Percentiles rank a stretch among this genome's conserved stretches.
Conservation (phyloP, 2,113 vertebrate genomes). For the Ibidorhyncha struthersii region DNA sequence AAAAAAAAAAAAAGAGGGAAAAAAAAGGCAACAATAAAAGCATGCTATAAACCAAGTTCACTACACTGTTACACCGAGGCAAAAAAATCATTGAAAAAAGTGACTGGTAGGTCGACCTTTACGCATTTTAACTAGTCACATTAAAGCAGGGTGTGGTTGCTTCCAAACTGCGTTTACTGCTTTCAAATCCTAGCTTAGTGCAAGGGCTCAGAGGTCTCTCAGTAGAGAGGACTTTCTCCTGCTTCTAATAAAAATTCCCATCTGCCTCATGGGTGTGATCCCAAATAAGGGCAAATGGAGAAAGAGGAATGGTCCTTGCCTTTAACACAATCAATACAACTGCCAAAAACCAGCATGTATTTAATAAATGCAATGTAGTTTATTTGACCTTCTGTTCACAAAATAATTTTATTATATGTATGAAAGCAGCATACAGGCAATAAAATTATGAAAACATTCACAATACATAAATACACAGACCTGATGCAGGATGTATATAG, state of each 20-base stretch:
- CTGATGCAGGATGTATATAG: conserved; percentile 66
- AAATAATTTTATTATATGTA: conserved; percentile 84
- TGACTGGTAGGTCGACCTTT: neutral
- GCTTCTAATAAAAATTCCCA: neutral
- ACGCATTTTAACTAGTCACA: neutral
- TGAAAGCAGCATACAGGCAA: conserved; percentile 83
- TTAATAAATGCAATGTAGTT: conserved; percentile 69
- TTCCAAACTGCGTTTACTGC: neutral
- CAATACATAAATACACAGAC: conserved; percentile 75
- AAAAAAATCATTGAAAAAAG: neutral
- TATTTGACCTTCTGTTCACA: conserved; percentile 75
- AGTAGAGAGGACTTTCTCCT: neutral
- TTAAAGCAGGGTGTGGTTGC: neutral
- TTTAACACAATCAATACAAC: neutral
- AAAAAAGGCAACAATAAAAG: neutral
- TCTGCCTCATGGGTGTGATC: neutral
- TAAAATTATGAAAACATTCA: conserved; percentile 79
- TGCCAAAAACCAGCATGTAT: neutral
- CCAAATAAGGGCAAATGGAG: neutral
- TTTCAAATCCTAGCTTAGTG: neutral
- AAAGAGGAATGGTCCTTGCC: neutral
- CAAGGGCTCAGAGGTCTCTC: neutral
- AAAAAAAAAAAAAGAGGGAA: neutral
- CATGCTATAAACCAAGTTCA: neutral
- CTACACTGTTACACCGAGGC: neutral